These are phyloP conservation scores for Taurulus bubalis DNA, from an alignment of 2,113 vertebrate species.

Conservation along the genomic window DNA sequence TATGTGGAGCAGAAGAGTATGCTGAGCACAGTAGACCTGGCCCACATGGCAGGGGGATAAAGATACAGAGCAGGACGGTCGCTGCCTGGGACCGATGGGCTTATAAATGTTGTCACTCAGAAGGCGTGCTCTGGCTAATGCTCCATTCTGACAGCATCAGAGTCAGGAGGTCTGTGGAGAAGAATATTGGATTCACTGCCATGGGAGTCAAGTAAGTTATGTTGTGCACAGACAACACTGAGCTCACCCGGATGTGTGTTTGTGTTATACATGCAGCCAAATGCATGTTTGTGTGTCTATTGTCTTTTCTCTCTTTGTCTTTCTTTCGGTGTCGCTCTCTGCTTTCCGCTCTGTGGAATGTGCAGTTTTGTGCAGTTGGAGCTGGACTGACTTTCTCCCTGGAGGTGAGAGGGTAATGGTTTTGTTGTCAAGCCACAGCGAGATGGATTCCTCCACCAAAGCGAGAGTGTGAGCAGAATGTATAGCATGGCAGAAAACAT, in stretches of 20 bases:
- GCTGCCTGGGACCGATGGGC: constrained; percentile 37
- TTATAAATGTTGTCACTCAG: constrained; percentile 58
- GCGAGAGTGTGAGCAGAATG: constrained; percentile 72
- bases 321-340: constrained; percentile 38
- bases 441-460: constrained; percentile 73
- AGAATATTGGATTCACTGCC: constrained; percentile 54
- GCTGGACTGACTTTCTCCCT: constrained; percentile 71
- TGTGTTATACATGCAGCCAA: constrained; percentile 8
- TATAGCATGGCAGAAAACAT: constrained; percentile 53
- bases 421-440: constrained; percentile 71
- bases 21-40: constrained; percentile 44
- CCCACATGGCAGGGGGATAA: constrained; percentile 58
- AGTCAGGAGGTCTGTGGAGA: constrained; percentile 54
- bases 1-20: constrained; percentile 61
- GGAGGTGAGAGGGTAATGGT: constrained; percentile 78
- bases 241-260: constrained; percentile 24
- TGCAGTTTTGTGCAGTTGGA: constrained; percentile 65
- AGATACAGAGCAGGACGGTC: constrained; percentile 40
- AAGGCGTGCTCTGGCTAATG: constrained; percentile 43
- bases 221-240: constrained; percentile 37
- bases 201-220: constrained; percentile 79
- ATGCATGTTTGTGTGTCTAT: constrained; percentile 15
- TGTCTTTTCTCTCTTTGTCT: constrained; percentile 41
- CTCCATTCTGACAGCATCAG: constrained; percentile 51
- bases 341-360: constrained; percentile 58